phyloP scores from a whole-genome alignment of 2,797 vertebrate species.

The Pipistrellus nathusii region DNA sequence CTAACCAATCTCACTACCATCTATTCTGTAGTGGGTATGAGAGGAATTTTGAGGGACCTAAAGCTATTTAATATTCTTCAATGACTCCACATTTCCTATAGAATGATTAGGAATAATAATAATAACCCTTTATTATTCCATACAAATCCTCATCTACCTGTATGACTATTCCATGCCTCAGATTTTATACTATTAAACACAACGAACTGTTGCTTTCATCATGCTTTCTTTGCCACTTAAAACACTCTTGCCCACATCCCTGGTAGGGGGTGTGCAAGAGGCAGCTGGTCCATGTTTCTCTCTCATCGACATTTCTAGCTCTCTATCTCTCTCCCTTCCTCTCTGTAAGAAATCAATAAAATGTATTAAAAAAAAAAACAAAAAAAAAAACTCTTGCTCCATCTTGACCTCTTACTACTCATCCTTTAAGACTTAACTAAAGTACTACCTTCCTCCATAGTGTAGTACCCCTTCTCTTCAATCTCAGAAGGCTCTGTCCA shows the following conservation, averaged over 20 bases:
- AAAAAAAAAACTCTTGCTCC: background rate
- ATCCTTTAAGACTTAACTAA: constrained; percentile 39
- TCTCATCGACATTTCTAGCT: too few relatives aligned
- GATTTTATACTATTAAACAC: background rate
- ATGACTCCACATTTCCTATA: background rate
- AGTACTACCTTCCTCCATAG: background rate
- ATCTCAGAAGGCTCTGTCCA: background rate
- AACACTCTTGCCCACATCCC: background rate
- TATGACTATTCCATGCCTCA: background rate
- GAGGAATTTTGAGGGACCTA: background rate
- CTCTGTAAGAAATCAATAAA: too few relatives aligned
- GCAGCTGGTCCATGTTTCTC: too few relatives aligned
- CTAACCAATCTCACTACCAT: background rate
- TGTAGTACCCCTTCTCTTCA: background rate
- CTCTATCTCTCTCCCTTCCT: too few relatives aligned
- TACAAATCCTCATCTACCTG: background rate
- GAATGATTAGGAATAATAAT: background rate
- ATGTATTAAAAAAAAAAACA: too few relatives aligned
- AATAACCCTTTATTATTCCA: background rate
- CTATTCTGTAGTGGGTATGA: background rate
- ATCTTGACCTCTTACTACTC: background rate
- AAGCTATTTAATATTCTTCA: constrained; percentile 50
- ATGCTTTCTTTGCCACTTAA: background rate
- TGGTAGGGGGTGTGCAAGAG: too few relatives aligned
- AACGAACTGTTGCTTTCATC: background rate